Base-by-base conservation (phyloP, 2,797 vertebrate species). In the Cryptoprocta ferox region DNA sequence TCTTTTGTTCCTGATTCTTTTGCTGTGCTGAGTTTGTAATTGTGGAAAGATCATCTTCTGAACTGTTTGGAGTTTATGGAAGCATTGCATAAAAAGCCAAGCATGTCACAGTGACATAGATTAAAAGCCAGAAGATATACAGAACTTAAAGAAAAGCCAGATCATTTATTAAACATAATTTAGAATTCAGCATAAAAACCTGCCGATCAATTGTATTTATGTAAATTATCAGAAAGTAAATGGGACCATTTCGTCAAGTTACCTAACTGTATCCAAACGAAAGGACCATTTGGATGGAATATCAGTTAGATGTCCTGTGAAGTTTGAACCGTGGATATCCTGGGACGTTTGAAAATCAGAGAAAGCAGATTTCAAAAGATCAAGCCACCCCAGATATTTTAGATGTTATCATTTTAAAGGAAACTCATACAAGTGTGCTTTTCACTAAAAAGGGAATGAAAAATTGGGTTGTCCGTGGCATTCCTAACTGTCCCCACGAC, bases 301-400 rank as follows among this genome's bases (percentile, higher is more conserved):
- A 50, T 59, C 63, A 59, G 28, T 59, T 56, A 59, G 42, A 10
- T 75, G 30, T 30, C 39, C 42, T 45, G 39, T 16, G 39, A 30
- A 26, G 71, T 91, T 92, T 94, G 35, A 92, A 92, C 15, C 50
- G 16, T 16, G 32, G 12, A 9, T n/a, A 45, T 75, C 48, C 63
- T 56, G 4, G 63, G 48, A 86, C 28, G 35, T 91, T 92, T 94
- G 32, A 91, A 92, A 94, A 78, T 96, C 42, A 86, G 53, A 84
- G 32, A 28, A 83, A 56, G 5, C 45, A 89, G 42, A 85, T 91
- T 76, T 71, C 18, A 50, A 71, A 83, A 66, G 42, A 76, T 70
- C 15, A 81, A 32, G 71, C 53, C 37, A 91, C 68, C n/a, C 53
- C 35, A 66, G 61, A 75, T 96, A 78, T 59, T 89, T 89, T 89